Base-by-base conservation (phyloP, 2,888 invertebrate species). In the Nowickia ferox region DNA sequence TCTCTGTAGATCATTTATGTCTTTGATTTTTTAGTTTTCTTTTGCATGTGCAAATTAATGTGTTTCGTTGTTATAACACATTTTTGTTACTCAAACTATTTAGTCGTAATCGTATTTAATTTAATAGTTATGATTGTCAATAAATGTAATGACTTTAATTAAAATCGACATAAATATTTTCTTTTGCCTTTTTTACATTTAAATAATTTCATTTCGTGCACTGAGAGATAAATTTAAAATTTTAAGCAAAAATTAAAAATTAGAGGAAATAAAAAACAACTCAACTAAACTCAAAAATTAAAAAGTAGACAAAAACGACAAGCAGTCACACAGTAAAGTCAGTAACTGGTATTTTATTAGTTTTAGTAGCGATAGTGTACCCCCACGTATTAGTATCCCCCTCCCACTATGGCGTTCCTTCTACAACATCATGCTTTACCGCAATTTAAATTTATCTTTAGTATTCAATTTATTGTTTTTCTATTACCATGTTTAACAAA, bases 401-500 rank as follows among this genome's bases (percentile, higher is more conserved):
- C 44, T 19, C n/a, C 30, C 66, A 4, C 48, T 11, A n/a, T 22
- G 15, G 19, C 46, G 22, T 17, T n/a, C 5, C 8, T 13, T 17
- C n/a, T 8, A 1, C 38, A 48, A 79, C 59, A 57, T 61, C 65
- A 57, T 79, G 77, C 72, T 78, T 79, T 75, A 75, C 85, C 82
- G 75, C 85, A 85, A 82, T 80, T 83, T 79, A 76, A 80, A 83
- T 72, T 86, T 86, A 86, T 86, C 83, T 86, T 83, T 86, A 83
- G 83, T 86, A 86, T 83, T 86, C 86, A 86, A 86, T 86, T 86
- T 83, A 86, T 83, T 86, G 79, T 76, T 83, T 83, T 86, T 83
- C 86, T 86, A 86, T 86, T 86, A 80, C 83, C 83, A 83, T 76
- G 76, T 80, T 80, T 68, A 83, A 63, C 71, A 63, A 71, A 81